Conservation (phyloP, 2,888 invertebrate species). For the Diloba caeruleocephala region DNA sequence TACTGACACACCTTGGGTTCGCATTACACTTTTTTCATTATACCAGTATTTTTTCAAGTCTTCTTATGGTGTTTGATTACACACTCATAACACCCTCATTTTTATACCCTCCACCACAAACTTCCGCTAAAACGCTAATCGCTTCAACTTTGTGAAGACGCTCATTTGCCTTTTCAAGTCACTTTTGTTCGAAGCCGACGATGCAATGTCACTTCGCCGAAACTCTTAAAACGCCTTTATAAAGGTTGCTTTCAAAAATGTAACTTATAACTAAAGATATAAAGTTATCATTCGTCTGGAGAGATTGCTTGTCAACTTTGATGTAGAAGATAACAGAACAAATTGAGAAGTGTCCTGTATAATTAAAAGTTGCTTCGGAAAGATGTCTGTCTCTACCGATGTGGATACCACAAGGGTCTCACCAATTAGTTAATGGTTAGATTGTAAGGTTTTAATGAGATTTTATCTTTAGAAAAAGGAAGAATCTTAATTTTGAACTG, state of each 20-base stretch:
- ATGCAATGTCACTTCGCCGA: slow-evolving; percentile 74
- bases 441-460: slow-evolving; percentile 81
- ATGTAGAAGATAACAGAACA: slow-evolving; percentile 65
- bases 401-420: slow-evolving; percentile 66
- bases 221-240: slow-evolving; percentile 67
- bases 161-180: slow-evolving; percentile 79
- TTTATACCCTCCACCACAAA: slow-evolving; percentile 47
- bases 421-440: slow-evolving; percentile 80
- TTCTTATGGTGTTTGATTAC: slow-evolving; percentile 37
- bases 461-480: slow-evolving; percentile 54
- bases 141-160: slow-evolving; percentile 77
- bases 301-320: slow-evolving; percentile 40
- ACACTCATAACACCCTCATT: slow-evolving; percentile 46
- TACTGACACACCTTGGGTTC: too few species aligned
- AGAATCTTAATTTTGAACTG: slow-evolving; percentile 43
- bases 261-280: slow-evolving; percentile 48
- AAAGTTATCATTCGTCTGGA: slow-evolving; percentile 55
- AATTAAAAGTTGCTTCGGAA: slow-evolving; percentile 72
- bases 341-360: slow-evolving; percentile 72
- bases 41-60: background rate
- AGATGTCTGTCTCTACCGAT: slow-evolving; percentile 67
- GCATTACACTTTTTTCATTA: too few species aligned
- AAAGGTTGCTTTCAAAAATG: slow-evolving; percentile 50
- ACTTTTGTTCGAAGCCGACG: slow-evolving; percentile 75
- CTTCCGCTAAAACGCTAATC: slow-evolving; percentile 73